Conservation (phyloP, 2,888 invertebrate genomes). For the Tryphoninae sp. region DNA sequence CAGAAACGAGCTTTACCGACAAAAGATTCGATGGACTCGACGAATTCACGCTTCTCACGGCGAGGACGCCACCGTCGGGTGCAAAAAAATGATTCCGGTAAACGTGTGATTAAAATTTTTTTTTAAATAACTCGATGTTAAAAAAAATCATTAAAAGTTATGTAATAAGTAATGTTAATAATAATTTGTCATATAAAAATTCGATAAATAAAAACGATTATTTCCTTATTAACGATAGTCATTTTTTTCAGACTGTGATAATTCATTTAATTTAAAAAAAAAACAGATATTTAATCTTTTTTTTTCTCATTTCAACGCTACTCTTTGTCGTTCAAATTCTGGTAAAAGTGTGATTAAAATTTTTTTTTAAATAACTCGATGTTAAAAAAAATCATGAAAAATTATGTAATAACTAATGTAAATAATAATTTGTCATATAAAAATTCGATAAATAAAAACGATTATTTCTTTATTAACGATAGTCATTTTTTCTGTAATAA, state of each 20-base stretch:
- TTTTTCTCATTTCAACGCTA: no score
- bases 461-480: no score
- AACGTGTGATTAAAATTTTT: background rate
- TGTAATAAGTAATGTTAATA: no score
- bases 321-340: no score
- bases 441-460: background rate
- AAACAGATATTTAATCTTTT: background rate
- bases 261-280: background rate
- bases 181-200: background rate
- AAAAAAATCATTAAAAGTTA: background rate
- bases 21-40: slow-evolving; percentile 52
- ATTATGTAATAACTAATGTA: no score
- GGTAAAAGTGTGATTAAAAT: background rate
- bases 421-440: background rate
- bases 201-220: background rate
- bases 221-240: no score
- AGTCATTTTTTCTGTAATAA: no score
- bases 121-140: background rate
- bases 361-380: background rate
- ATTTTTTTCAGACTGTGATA: no score
- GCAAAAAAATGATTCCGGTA: slow-evolving; percentile 43
- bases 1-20: slow-evolving; percentile 70
- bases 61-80: slow-evolving; percentile 72
- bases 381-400: background rate
- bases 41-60: slow-evolving; percentile 69